A percentile compares a stretch with the other conserved stretches of the same genome.
Evolutionary conservation across 2,113 vertebrate species (phyloP).

Genomic region (Protobothrops flavoviridis): DNA sequence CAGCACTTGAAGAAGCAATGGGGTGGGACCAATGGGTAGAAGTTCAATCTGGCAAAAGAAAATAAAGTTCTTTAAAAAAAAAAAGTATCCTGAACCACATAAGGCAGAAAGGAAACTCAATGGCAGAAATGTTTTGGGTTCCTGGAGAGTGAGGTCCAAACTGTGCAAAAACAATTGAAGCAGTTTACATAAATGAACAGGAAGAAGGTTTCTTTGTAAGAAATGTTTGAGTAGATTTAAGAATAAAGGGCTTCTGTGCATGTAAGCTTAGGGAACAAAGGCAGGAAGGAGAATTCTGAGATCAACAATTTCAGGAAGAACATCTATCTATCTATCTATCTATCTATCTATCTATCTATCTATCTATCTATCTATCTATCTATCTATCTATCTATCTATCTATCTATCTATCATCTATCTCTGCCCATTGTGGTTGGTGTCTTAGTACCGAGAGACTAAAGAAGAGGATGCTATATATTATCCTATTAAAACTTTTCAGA

Average conservation of each 20-base stretch:
- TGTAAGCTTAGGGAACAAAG: neutral
- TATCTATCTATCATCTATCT: neutral
- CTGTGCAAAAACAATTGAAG: neutral
- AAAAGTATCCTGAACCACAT: neutral
- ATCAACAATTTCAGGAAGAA: neutral
- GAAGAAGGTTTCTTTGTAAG: neutral
- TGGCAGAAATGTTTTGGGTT: neutral
- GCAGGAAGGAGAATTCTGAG: neutral
- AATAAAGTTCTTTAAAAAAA: neutral
- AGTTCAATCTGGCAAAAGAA: neutral
- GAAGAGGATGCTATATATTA: neutral
- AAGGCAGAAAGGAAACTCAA: neutral
- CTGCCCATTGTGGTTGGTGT: neutral
- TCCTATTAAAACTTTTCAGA: neutral
- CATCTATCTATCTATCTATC: no score
- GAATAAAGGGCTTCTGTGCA: neutral
- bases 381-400: no score
- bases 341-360: no score
- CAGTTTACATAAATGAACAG: neutral
- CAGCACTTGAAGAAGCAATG: neutral
- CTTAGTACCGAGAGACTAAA: neutral
- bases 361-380: no score
- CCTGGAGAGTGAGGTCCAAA: neutral
- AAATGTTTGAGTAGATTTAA: neutral
- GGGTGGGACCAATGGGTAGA: neutral